A percentile compares a stretch with the other conserved stretches of the same genome.
Evolutionary conservation across 2,797 vertebrate species (phyloP).

Genomic region (Macropus fuliginosus): DNA sequence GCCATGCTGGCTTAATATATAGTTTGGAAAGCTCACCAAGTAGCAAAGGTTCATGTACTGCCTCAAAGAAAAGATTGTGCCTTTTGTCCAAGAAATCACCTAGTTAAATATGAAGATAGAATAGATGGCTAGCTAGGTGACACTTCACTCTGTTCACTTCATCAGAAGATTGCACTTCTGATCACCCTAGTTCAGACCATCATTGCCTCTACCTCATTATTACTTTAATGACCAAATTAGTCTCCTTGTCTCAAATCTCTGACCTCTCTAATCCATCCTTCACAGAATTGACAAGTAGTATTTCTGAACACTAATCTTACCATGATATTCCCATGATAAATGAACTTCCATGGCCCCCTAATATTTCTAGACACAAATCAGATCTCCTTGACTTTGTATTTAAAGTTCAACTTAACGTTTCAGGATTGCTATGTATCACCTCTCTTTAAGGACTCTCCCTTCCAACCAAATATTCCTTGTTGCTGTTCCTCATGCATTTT

Average conservation of each 20-base stretch:
- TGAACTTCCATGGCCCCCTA: neutral
- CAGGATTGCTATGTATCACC: neutral
- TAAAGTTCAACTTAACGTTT: neutral
- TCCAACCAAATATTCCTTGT: neutral
- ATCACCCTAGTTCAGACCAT: neutral
- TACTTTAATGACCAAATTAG: neutral
- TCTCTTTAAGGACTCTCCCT: neutral
- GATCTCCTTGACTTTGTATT: neutral
- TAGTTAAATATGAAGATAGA: neutral
- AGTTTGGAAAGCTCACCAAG: neutral
- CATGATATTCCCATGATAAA: neutral
- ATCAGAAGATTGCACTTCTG: neutral
- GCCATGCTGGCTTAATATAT: neutral
- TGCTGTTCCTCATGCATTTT: too few species aligned
- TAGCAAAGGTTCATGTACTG: neutral
- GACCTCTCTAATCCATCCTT: too few species aligned
- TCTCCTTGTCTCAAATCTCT: neutral
- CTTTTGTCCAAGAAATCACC: neutral
- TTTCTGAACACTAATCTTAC: neutral
- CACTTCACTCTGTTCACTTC: neutral
- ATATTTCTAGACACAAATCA: neutral
- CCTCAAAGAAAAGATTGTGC: neutral
- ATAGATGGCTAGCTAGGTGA: neutral
- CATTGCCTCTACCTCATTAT: neutral
- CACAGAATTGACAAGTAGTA: too few species aligned